Evolutionary conservation across 2,797 vertebrate species (phyloP).

Genomic region (Sylvia borin): DNA sequence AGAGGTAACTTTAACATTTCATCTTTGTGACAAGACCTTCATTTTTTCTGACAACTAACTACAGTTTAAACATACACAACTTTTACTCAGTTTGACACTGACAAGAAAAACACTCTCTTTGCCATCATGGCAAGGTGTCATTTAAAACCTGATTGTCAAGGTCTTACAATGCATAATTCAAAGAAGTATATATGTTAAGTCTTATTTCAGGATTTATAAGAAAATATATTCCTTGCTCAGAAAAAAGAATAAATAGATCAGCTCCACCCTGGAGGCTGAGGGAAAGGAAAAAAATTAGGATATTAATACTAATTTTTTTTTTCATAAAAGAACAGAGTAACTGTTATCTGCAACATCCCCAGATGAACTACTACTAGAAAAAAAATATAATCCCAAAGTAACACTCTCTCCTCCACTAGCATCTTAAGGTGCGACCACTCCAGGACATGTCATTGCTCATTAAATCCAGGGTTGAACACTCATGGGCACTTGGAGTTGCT

Average conservation of each 20-base stretch:
- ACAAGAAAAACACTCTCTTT: slow-evolving; percentile 26
- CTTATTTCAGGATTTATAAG: background rate
- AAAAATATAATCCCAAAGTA: background rate
- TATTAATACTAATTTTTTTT: background rate
- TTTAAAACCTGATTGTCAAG: background rate
- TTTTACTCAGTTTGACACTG: slow-evolving; percentile 3
- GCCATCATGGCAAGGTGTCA: background rate
- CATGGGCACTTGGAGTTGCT: background rate
- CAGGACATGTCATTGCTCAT: background rate
- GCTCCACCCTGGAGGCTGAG: background rate
- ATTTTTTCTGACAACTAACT: slow-evolving; percentile 20
- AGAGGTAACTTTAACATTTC: background rate
- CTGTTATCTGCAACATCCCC: background rate
- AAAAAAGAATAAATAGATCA: background rate
- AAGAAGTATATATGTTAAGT: background rate
- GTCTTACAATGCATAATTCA: background rate
- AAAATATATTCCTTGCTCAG: background rate
- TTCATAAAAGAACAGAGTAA: background rate
- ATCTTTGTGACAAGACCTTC: background rate
- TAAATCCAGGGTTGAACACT: background rate
- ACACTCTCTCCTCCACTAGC: background rate
- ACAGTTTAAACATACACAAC: background rate
- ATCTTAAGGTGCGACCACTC: background rate
- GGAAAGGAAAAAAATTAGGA: background rate
- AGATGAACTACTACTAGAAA: background rate